Evolutionary conservation across 2,113 vertebrate species (phyloP).

Genomic region (Callithrix jacchus): DNA sequence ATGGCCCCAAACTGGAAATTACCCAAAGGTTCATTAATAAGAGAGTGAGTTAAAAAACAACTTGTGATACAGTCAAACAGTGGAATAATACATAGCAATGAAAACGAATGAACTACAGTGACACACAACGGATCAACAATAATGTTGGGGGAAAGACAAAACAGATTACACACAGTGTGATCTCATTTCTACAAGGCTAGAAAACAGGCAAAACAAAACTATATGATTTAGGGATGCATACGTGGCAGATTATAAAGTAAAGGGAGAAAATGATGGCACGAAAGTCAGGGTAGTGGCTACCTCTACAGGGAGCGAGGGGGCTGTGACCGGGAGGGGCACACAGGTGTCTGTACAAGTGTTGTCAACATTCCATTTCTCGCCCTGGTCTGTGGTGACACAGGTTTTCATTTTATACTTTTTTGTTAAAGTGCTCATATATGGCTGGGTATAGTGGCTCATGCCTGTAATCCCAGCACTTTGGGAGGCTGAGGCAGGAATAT

Average conservation of each 20-base stretch:
- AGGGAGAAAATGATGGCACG: neutral
- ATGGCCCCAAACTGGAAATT: neutral
- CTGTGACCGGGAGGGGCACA: neutral
- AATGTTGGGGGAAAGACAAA: neutral
- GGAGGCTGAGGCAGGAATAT: no score
- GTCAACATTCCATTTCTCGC: neutral
- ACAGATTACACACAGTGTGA: neutral
- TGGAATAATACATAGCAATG: neutral
- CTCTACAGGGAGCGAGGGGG: neutral
- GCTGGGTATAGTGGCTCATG: no score
- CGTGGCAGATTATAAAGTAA: neutral
- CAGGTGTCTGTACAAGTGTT: neutral
- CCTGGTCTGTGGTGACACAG: neutral
- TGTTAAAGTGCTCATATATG: neutral
- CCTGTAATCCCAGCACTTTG: no score
- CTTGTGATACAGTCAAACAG: neutral
- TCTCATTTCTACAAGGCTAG: neutral
- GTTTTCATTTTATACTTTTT: neutral
- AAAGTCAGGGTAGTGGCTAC: neutral
- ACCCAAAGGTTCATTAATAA: neutral
- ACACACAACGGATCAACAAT: neutral
- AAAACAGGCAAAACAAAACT: neutral
- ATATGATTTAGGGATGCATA: neutral
- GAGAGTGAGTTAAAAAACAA: neutral
- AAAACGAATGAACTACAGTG: neutral